A percentile compares a stretch with the other conserved stretches of the same genome.
phyloP scores from a whole-genome alignment of 1,140 invertebrate species.

The Portunus trituberculatus region DNA sequence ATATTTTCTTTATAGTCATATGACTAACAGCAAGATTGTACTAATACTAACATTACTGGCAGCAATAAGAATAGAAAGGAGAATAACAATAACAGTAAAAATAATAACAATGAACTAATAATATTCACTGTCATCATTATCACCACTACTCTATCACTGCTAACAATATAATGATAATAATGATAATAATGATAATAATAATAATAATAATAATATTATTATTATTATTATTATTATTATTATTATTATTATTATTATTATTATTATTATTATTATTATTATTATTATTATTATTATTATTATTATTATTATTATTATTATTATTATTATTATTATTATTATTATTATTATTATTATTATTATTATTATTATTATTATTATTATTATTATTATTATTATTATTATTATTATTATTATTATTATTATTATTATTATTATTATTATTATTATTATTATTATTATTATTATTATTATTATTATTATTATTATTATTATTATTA shows the following conservation, averaged over 20 bases:
- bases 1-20: too few relatives aligned
- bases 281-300: neutral
- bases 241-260: conserved; percentile 34
- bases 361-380: neutral
- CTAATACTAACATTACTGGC: too few relatives aligned
- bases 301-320: neutral
- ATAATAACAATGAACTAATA: too few relatives aligned
- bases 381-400: neutral
- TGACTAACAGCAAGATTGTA: too few relatives aligned
- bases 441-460: neutral
- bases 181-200: neutral
- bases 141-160: neutral
- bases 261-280: conserved; percentile 2
- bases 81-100: too few relatives aligned
- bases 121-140: neutral
- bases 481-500: too few relatives aligned
- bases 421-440: neutral
- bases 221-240: conserved; percentile 32
- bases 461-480: neutral
- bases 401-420: conserved; percentile 5
- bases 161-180: neutral
- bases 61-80: too few relatives aligned
- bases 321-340: neutral
- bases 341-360: neutral
- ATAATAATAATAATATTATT: neutral